Percentiles rank a stretch among this genome's conserved stretches.
Evolutionary conservation across 2,888 invertebrate species (phyloP).

Genomic region (Pyrochroa serraticornis): DNA sequence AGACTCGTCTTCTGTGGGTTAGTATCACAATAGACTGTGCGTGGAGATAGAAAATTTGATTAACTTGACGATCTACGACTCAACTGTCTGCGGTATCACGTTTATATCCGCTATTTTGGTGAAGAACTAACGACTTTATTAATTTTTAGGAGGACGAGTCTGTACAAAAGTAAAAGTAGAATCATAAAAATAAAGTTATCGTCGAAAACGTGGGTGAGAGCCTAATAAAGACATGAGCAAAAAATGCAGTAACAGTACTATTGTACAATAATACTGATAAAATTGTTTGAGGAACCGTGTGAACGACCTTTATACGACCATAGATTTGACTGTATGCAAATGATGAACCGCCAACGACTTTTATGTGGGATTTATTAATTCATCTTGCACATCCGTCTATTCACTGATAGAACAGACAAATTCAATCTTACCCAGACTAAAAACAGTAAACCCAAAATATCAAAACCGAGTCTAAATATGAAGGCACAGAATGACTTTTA

Average conservation of each 20-base stretch:
- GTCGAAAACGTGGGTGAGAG: no score
- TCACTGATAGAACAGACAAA: no score
- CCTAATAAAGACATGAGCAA: no score
- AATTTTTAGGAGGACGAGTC: background rate
- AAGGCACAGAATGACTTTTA: no score
- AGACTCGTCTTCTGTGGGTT: conserved; percentile 22
- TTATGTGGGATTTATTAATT: no score
- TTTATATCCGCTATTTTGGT: background rate
- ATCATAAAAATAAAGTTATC: background rate
- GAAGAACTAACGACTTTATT: background rate
- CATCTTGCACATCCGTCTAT: no score
- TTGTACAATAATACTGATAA: conserved; percentile 1
- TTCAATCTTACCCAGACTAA: no score
- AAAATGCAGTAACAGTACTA: conserved; percentile 1
- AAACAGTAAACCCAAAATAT: no score
- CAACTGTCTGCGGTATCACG: conserved; percentile 3
- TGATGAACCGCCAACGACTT: no score
- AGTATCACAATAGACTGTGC: conserved; percentile 24
- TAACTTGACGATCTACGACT: conserved; percentile 8
- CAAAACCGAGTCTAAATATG: no score
- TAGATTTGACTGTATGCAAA: background rate
- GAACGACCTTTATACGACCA: conserved; percentile 18
- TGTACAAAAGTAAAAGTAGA: background rate
- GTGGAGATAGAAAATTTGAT: conserved; percentile 15
- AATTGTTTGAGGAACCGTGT: conserved; percentile 8